Evolutionary conservation across 2,888 invertebrate species (phyloP).

Genomic region (Pachydiplax longipennis): DNA sequence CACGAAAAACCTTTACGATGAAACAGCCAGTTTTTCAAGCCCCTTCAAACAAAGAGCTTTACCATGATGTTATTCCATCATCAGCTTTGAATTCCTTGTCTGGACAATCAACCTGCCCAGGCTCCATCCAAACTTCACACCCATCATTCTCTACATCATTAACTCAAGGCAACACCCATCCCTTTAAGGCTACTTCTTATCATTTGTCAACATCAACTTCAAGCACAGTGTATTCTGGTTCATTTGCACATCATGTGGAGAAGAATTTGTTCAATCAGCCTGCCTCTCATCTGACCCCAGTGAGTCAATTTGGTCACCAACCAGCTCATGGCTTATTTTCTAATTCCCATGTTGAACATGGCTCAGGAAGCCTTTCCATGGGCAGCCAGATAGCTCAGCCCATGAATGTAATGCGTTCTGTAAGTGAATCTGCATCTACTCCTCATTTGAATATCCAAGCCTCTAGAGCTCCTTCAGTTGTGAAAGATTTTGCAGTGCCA

Average conservation of each 20-base stretch:
- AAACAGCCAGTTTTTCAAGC: background rate
- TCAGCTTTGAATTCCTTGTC: background rate
- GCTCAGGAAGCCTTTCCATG: background rate
- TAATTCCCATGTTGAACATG: background rate
- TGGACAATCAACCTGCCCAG: background rate
- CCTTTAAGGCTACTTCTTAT: background rate
- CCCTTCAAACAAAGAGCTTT: background rate
- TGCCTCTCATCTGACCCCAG: background rate
- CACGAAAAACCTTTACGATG: conserved; percentile 6
- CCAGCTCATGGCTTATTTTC: background rate
- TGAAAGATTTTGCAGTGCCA: background rate
- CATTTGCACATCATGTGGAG: background rate
- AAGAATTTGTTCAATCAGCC: background rate
- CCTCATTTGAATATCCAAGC: background rate
- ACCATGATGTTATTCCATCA: background rate
- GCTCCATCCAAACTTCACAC: background rate
- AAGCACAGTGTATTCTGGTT: background rate
- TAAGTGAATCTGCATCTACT: background rate
- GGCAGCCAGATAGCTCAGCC: background rate
- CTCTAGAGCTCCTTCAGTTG: background rate
- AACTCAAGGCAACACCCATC: background rate
- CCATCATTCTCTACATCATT: background rate
- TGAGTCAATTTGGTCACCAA: background rate
- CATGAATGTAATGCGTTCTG: background rate
- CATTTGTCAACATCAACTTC: background rate